These are phyloP conservation scores for Formica selysi DNA, from an alignment of 1,140 invertebrate species.

Conservation along the genomic window DNA sequence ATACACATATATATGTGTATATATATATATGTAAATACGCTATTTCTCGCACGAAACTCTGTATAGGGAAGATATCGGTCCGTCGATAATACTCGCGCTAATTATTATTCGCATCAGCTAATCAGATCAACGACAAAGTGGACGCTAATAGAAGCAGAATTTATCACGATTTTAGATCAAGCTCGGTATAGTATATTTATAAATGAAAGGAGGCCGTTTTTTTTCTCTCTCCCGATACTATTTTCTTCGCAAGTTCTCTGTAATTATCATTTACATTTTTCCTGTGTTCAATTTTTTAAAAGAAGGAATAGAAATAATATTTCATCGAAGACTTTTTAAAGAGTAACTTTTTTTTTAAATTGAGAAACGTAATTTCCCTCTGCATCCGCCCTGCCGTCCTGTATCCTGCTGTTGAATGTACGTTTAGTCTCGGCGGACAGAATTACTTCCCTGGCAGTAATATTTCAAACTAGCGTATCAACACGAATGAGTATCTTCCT, in stretches of 20 bases:
- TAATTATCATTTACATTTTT: background rate
- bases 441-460: conserved; percentile 50
- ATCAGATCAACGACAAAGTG: conserved; percentile 33
- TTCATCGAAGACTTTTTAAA: background rate
- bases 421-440: conserved; percentile 20
- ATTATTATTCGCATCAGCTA: conserved; percentile 12
- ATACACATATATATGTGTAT: background rate
- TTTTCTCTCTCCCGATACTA: background rate
- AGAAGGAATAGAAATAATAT: background rate
- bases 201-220: background rate
- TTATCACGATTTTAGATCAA: conserved; percentile 1
- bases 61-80: conserved; percentile 59
- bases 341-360: background rate
- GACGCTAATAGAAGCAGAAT: background rate
- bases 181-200: conserved; percentile 4
- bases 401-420: background rate
- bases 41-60: conserved; percentile 51
- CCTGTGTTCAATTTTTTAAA: background rate
- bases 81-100: conserved; percentile 2
- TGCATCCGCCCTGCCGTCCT: no score
- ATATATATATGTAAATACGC: background rate
- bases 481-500: conserved; percentile 68
- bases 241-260: background rate
- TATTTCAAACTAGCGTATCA: conserved; percentile 60
- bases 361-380: no score